These are phyloP conservation scores for Anabacerthia variegaticeps DNA, from an alignment of 2,797 vertebrate genomes.

Conservation along the genomic window DNA sequence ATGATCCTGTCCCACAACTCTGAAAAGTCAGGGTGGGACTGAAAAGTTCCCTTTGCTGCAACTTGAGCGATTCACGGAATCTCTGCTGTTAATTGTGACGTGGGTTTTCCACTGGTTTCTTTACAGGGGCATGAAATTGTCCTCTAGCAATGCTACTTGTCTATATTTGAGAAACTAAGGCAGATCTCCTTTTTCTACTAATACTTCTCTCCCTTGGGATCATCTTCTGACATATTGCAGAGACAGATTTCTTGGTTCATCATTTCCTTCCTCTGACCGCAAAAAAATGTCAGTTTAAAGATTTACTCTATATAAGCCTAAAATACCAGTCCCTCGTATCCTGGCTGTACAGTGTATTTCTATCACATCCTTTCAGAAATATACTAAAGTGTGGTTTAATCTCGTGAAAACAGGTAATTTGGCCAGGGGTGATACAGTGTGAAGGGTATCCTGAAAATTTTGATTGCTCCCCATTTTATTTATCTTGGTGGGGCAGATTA, in stretches of 20 bases:
- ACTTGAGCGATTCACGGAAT: background rate
- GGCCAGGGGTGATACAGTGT: conserved; percentile 2
- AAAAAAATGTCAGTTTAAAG: conserved; percentile 21
- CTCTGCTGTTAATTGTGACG: background rate
- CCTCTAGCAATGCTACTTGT: background rate
- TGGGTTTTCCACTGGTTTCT: background rate
- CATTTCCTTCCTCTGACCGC: background rate
- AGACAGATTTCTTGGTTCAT: background rate
- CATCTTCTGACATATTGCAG: background rate
- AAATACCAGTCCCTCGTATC: background rate
- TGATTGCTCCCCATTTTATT: conserved; percentile 24
- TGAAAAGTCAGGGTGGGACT: background rate
- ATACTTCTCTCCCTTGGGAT: background rate
- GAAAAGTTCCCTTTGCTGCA: background rate
- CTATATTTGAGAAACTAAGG: background rate
- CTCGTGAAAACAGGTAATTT: conserved; percentile 45
- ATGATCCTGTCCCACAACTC: background rate
- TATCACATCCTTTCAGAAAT: conserved; percentile 25
- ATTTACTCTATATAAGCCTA: background rate
- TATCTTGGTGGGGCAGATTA: conserved; percentile 49
- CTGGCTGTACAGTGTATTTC: background rate
- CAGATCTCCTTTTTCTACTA: background rate
- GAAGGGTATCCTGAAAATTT: conserved; percentile 34
- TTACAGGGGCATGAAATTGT: background rate
- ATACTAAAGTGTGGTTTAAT: conserved; percentile 2